Base-by-base conservation (phyloP, 2,797 vertebrate genomes). In the Alosa sapidissima region DNA sequence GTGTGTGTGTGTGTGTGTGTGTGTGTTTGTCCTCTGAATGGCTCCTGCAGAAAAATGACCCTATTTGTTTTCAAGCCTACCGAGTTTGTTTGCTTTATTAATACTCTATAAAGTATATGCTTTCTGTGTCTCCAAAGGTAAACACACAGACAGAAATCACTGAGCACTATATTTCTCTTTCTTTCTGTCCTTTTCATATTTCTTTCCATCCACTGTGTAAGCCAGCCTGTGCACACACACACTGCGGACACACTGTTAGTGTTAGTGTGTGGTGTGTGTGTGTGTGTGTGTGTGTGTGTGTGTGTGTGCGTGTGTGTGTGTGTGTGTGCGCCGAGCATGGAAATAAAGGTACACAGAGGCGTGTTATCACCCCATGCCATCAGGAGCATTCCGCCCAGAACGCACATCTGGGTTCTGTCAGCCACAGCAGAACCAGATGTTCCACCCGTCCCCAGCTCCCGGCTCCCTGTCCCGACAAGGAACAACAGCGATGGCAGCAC, bases 381-480 rank as follows among this genome's bases (percentile, higher is more conserved):
- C 82, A 33, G 51, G 85, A 82, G 81, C 68, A 83, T 87, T 83
- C 82, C 81, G 82, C 81, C 2, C 8, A 28, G 28, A 49, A 48
- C 54, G 47, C 72, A 82, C 84, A 87, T 85, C 86, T 87, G 86
- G 72, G 72, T 36, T 78, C 58, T 48, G 83, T 85, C 9, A 54
- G 54, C 68, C 82, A 83, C 49, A 52, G 81, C 81, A 72, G 45
- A 87, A 52, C 83, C 85, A 87, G 83, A 86, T 87, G 87, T 87
- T 81, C 21, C n/a, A 47, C 9, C 36, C 82, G 55, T 81, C 84
- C 68, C 33, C 33, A 6, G 68, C 36, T 75, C 68, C 68, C 33
- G 1, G 33, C 62, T 75, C 65, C 86, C 54, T 82, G 85, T 81
- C 86, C 55, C 82, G 84, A 83, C 75, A 83, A 83, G 83, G 58